These are phyloP conservation scores for Manis pentadactyla DNA, from an alignment of 2,797 vertebrate genomes.

Conservation along the genomic window DNA sequence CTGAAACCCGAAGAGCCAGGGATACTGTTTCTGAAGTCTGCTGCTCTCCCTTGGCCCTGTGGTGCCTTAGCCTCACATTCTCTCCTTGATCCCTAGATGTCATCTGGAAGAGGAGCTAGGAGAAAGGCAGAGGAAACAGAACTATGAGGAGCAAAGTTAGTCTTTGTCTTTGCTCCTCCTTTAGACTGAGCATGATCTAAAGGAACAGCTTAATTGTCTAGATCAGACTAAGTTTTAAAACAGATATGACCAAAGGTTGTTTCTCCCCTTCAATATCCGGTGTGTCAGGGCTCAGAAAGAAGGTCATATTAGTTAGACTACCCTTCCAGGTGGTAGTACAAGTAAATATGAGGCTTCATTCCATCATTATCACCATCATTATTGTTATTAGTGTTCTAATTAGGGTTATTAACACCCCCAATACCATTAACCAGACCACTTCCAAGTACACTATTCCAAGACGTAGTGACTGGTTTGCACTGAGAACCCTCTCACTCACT, in stretches of 20 bases:
- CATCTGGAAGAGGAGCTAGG: not conserved
- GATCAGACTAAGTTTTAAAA: not conserved
- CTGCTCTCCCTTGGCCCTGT: not conserved
- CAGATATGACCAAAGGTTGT: not conserved
- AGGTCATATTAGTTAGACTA: not conserved
- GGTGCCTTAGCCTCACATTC: not conserved
- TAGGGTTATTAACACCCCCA: not conserved
- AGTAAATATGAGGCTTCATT: not conserved
- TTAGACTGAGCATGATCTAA: not conserved
- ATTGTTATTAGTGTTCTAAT: not conserved
- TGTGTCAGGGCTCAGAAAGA: not conserved
- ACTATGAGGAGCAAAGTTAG: not conserved
- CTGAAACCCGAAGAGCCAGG: not conserved
- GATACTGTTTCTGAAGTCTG: not conserved
- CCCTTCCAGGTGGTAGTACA: not conserved
- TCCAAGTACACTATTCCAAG: not conserved
- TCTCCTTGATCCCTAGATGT: too few species aligned
- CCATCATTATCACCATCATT: not conserved
- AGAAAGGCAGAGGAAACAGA: not conserved
- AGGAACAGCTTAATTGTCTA: not conserved
- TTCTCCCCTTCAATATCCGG: not conserved
- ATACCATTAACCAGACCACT: not conserved
- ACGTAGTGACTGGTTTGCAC: not conserved
- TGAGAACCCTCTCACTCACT: not conserved
- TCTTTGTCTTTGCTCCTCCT: not conserved